Evolutionary conservation across 2,113 vertebrate genomes (phyloP).

Genomic region (Chloroceryle aenea): DNA sequence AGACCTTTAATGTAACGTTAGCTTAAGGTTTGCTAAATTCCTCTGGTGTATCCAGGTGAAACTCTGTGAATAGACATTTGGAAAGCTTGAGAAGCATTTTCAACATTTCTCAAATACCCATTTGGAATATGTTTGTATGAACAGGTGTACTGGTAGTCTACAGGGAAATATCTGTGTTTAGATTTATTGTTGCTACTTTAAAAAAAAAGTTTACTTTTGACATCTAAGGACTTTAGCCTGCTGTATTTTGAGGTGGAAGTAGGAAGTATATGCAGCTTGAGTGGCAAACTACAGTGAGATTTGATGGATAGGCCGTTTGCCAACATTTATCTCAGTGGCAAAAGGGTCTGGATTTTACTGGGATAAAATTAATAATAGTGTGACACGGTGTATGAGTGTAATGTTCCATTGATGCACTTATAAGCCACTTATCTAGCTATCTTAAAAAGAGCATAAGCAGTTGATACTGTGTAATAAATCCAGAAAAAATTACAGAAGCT

Average conservation of each 20-base stretch:
- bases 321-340: not conserved
- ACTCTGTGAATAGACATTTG: not conserved
- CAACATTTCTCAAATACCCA: not conserved
- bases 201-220: not conserved
- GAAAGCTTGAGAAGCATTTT: not conserved
- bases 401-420: not conserved
- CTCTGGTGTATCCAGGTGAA: not conserved
- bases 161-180: not conserved
- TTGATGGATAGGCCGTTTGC: not conserved
- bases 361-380: not conserved
- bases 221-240: not conserved
- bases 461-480: not conserved
- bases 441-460: not conserved
- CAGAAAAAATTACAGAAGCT: not conserved
- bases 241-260: not conserved
- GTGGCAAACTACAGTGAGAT: not conserved
- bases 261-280: not conserved
- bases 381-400: not conserved
- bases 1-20: not conserved
- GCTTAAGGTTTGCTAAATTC: not conserved
- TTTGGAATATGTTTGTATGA: not conserved
- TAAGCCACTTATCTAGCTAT: not conserved
- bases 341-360: not conserved
- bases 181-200: not conserved
- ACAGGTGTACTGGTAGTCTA: not conserved